These are phyloP conservation scores for Chloroceryle aenea DNA, from an alignment of 2,113 vertebrate species.

Conservation along the genomic window DNA sequence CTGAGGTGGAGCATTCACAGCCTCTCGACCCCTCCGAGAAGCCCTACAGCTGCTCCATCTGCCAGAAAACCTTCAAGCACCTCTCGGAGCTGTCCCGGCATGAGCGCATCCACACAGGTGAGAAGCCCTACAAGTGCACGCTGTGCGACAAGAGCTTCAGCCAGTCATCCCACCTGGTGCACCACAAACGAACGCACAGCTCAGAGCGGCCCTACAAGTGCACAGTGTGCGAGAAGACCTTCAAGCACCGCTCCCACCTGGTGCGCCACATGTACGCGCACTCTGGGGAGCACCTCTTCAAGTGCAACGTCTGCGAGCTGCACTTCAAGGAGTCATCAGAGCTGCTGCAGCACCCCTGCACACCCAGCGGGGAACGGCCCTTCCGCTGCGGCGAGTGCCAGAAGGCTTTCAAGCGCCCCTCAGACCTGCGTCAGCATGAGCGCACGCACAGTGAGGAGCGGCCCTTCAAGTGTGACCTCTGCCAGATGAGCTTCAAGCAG, in stretches of 20 bases:
- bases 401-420: conserved; percentile 95
- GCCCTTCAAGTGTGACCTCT: conserved; percentile 96
- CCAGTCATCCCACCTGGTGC: conserved; percentile 95
- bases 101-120: conserved; percentile 93
- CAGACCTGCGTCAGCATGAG: conserved; percentile 94
- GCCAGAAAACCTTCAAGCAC: conserved; percentile 97
- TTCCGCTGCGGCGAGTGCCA: conserved; percentile 93
- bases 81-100: conserved; percentile 94
- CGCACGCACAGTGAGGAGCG: conserved; percentile 96
- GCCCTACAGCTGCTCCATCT: conserved; percentile 94
- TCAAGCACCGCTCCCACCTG: conserved; percentile 97
- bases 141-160: conserved; percentile 98
- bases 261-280: conserved; percentile 98
- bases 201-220: conserved; percentile 96
- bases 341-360: conserved; percentile 95
- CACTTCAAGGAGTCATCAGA: conserved; percentile 97
- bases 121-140: conserved; percentile 97
- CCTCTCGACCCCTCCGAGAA: conserved; percentile 78
- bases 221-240: conserved; percentile 95
- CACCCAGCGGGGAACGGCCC: conserved; percentile 91
- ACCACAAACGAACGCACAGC: conserved; percentile 97
- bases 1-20: conserved; percentile 69
- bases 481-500: conserved; percentile 99
- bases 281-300: conserved; percentile 92
- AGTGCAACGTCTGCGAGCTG: conserved; percentile 93